A percentile compares a stretch with the other conserved stretches of the same genome.
Conservation (phyloP, 2,113 vertebrate species). For the Dicaeum eximium region DNA sequence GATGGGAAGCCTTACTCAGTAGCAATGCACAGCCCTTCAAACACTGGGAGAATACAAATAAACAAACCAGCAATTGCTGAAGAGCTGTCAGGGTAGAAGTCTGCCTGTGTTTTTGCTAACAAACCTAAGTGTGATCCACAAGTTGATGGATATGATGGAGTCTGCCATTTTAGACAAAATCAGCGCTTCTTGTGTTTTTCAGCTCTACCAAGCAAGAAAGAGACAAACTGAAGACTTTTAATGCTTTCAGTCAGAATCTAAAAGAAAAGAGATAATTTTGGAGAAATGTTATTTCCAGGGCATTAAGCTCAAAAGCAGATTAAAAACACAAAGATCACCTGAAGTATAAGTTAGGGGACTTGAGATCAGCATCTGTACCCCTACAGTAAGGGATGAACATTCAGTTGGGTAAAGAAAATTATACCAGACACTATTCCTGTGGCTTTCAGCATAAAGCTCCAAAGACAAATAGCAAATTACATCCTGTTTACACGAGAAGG, state of each 20-base stretch:
- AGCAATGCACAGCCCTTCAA: neutral
- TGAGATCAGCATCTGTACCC: neutral
- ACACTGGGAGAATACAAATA: constrained; percentile 19
- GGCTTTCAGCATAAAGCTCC: neutral
- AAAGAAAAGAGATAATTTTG: neutral
- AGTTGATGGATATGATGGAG: neutral
- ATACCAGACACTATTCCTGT: neutral
- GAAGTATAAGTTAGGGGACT: neutral
- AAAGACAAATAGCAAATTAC: neutral
- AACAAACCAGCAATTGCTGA: neutral
- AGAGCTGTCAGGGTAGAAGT: neutral
- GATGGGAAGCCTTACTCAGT: constrained; percentile 37
- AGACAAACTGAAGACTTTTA: neutral
- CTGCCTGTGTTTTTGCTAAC: constrained; percentile 15
- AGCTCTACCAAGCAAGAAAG: neutral
- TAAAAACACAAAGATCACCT: neutral
- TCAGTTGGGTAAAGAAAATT: neutral
- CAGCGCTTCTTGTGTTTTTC: neutral
- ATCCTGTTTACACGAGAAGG: neutral
- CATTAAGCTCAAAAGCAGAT: neutral
- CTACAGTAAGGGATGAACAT: neutral
- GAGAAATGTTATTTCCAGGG: neutral
- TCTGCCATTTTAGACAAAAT: neutral
- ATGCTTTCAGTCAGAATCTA: neutral
- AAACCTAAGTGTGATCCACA: neutral